Conservation (phyloP, 2,888 invertebrate genomes). For the Nomada fucata region DNA sequence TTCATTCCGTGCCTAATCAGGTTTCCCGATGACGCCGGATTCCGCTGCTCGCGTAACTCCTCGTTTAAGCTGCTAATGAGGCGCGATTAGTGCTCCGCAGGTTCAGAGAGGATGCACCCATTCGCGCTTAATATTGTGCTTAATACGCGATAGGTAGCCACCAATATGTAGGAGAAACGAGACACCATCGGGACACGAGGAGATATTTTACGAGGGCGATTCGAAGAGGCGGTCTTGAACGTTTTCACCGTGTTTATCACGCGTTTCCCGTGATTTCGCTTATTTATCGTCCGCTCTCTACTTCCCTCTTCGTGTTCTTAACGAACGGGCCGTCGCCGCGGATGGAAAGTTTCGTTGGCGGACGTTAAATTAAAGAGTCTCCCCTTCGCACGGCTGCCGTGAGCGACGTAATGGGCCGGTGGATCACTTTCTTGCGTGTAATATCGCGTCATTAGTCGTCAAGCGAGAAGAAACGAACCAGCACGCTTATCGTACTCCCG, state of each 20-base stretch:
- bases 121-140: constrained; percentile 44
- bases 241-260: constrained; percentile 24
- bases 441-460: constrained; percentile 70
- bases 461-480: constrained; percentile 55
- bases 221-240: constrained; percentile 26
- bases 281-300: constrained; percentile 21
- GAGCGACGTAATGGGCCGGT: constrained; percentile 46
- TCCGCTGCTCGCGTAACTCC: constrained; percentile 43
- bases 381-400: constrained; percentile 10
- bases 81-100: constrained; percentile 36
- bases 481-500: constrained; percentile 58
- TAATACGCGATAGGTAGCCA: constrained; percentile 29
- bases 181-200: not conserved
- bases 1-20: constrained; percentile 31
- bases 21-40: constrained; percentile 15
- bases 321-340: constrained; percentile 43
- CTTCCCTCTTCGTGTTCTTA: constrained; percentile 20
- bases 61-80: constrained; percentile 48
- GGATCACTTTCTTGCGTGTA: constrained; percentile 65
- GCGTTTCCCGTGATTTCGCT: constrained; percentile 19
- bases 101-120: not conserved
- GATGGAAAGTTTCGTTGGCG: constrained; percentile 42
- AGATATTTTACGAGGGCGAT: constrained; percentile 53
- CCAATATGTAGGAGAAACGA: constrained; percentile 17
- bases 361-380: constrained; percentile 61